A percentile compares a stretch with the other conserved stretches of the same genome.
phyloP scores from a whole-genome alignment of 2,888 invertebrate species.

The Hydriomena furcata region DNA sequence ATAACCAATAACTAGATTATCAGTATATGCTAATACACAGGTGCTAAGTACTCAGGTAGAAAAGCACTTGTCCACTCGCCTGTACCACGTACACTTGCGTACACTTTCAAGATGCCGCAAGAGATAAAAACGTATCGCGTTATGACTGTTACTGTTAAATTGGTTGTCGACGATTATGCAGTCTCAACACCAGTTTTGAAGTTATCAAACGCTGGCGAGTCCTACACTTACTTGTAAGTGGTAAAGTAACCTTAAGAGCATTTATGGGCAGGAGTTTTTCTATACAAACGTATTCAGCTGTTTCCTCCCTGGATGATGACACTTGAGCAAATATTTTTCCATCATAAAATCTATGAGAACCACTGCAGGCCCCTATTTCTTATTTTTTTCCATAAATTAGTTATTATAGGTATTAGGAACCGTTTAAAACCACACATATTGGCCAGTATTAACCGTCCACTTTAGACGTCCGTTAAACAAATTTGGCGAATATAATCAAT shows the following conservation, averaged over 20 bases:
- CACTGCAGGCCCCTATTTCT: no score
- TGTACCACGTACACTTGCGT: constrained; percentile 56
- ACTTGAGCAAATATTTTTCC: no score
- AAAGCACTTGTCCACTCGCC: constrained; percentile 21
- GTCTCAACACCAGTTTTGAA: background rate
- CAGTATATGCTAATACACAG: constrained; percentile 4
- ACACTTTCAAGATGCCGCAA: constrained; percentile 67
- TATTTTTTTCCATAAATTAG: no score
- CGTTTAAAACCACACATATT: no score
- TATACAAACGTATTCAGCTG: no score
- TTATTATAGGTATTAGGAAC: no score
- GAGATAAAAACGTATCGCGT: constrained; percentile 36
- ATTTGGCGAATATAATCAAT: no score
- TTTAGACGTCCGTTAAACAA: no score
- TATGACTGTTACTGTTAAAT: constrained; percentile 37
- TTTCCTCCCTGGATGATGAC: no score
- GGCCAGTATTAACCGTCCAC: no score
- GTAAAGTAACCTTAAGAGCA: background rate
- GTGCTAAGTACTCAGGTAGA: background rate
- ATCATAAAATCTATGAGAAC: no score
- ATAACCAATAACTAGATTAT: background rate
- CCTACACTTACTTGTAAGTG: background rate
- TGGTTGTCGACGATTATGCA: constrained; percentile 24
- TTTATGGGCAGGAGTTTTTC: no score
- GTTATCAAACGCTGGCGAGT: background rate